phyloP scores from a whole-genome alignment of 2,113 vertebrate genomes.

The Tragelaphus strepsiceros region DNA sequence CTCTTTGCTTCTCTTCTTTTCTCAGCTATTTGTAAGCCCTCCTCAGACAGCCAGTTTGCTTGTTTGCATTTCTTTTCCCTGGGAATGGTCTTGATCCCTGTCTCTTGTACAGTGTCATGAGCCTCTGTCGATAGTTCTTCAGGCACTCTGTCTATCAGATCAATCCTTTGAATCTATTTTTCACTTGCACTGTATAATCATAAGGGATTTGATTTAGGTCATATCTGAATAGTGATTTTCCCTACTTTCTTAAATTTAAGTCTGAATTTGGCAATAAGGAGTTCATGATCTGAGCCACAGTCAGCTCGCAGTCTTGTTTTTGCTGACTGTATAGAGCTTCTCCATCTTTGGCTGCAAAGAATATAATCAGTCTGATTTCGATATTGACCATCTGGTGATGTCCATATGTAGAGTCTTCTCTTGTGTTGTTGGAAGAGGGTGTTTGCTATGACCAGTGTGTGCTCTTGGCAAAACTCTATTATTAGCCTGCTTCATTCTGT shows the following conservation, averaged over 20 bases:
- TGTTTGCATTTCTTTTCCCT: neutral
- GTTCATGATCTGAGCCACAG: neutral
- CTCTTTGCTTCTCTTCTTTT: neutral
- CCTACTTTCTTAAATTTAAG: neutral
- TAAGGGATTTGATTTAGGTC: no score
- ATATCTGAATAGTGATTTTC: neutral
- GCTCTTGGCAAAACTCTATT: neutral
- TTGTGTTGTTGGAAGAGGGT: neutral
- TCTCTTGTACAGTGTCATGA: neutral
- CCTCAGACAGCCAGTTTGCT: neutral
- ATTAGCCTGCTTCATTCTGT: neutral
- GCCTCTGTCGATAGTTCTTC: neutral
- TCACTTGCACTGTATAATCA: rapidly evolving
- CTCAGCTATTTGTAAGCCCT: neutral
- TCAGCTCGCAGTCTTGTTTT: neutral
- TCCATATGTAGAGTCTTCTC: neutral
- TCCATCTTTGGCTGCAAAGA: neutral
- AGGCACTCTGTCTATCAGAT: neutral
- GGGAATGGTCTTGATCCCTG: neutral
- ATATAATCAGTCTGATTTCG: rapidly evolving
- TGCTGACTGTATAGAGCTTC: neutral
- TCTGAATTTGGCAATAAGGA: neutral
- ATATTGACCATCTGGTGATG: neutral
- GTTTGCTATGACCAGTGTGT: neutral
- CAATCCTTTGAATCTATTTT: neutral